Evolutionary conservation across 1,140 invertebrate species (phyloP), one percentile per base, ranked within the genome.

Genomic region (Microplitis mediator): DNA sequence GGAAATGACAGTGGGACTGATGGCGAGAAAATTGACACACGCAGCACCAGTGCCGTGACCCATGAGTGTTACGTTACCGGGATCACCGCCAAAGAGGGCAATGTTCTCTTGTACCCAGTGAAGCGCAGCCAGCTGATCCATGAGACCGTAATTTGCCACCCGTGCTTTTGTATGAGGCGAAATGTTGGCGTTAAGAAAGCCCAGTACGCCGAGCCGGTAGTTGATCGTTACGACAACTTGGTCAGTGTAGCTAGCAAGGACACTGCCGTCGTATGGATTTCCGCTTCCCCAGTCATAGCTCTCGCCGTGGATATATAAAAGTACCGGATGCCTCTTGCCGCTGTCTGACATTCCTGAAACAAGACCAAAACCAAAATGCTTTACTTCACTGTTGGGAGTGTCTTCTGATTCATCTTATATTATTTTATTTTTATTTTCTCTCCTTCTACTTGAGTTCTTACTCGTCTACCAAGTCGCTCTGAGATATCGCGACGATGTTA

Each of bases 31-130:
- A 86, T 98, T 96, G 58, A 98, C 97, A 82, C 96, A 95, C 8
- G 97, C 95, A 0, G 97, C 97, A 0, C 97, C 97, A 14, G 95
- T 95, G 0, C 97, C 97, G 79, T 98, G 97, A 0, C 98, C 98
- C 80, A 98, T 91, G 0, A 99, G 85, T 1, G 97, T 98, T 13
- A 99, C 95, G 80, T 96, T 97, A 13, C 91, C 91, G 0, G 95
- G 91, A 88, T 99, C 96, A 0, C 97, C 97, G 16, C 95, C 95
- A 80, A 98, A 98, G 71, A 92, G 91, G 3, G 90, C 94, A 50
- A 98, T 96, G 83, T 98, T 98, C 84, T 98, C 95, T 81, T 97
- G 94, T 51, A 98, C 92, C 95, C 95, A 97, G 79, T 97, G 95
- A 45, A 97, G 86, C 0, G 95, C 95, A 0, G 96, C 96, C 77